Evolutionary conservation across 2,113 vertebrate genomes (phyloP).

Genomic region (Nothoprocta perdicaria): DNA sequence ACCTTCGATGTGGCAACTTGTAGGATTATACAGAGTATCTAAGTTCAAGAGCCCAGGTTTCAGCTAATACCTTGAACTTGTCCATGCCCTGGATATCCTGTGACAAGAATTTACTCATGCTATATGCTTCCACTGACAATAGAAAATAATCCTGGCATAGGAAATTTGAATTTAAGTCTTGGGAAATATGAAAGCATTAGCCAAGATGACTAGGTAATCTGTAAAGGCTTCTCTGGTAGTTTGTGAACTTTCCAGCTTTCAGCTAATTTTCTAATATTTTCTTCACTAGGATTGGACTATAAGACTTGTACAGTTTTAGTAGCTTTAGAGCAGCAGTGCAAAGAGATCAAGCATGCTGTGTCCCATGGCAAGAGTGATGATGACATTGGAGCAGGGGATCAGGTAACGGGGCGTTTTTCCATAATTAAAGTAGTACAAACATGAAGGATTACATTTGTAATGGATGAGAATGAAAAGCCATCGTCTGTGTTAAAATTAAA

Average conservation of each 20-base stretch:
- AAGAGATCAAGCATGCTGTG: conserved; percentile 84
- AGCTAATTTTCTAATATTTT: neutral
- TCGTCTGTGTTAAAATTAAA: neutral
- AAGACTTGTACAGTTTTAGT: conserved; percentile 87
- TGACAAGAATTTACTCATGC: neutral
- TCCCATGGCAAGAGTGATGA: conserved; percentile 79
- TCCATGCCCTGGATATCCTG: neutral
- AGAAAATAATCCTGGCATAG: neutral
- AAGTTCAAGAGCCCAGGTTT: neutral
- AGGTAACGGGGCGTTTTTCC: conserved; percentile 64
- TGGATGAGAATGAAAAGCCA: neutral
- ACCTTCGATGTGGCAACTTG: neutral
- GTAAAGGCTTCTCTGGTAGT: neutral
- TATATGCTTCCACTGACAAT: neutral
- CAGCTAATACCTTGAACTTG: neutral
- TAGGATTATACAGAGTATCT: neutral
- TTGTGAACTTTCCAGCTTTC: neutral
- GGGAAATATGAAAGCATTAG: neutral
- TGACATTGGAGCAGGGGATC: conserved; percentile 82
- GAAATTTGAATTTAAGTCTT: neutral
- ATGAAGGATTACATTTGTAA: neutral
- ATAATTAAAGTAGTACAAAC: neutral
- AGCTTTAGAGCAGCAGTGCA: conserved; percentile 85
- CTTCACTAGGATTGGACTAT: conserved; percentile 79
- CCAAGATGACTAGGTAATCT: neutral